Conservation (phyloP, 2,113 vertebrate genomes). For the Elephantulus edwardii region DNA sequence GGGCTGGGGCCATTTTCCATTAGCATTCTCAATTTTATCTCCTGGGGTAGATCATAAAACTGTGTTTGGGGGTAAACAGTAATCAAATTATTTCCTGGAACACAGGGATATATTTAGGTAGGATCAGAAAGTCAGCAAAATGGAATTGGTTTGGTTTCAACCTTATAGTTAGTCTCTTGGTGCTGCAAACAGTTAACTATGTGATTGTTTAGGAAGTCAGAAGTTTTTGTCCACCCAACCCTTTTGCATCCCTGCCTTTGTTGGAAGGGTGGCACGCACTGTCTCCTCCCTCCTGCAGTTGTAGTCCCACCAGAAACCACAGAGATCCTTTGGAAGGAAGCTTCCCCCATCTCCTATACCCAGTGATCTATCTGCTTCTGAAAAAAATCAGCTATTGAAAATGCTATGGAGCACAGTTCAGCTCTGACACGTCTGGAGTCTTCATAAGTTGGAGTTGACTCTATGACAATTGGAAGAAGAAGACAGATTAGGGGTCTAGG, state of each 20-base stretch:
- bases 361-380: not conserved
- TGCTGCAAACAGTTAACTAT: not conserved
- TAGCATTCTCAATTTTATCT: too few relatives aligned
- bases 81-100: too few relatives aligned
- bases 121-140: too few relatives aligned
- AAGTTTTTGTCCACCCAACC: not conserved
- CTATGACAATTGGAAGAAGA: not conserved
- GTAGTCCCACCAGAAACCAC: conserved; percentile 76
- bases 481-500: not conserved
- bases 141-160: too few relatives aligned
- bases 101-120: too few relatives aligned
- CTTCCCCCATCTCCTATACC: too few relatives aligned
- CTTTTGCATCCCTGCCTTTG: conserved; percentile 74
- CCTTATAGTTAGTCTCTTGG: not conserved
- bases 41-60: too few relatives aligned
- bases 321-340: not conserved
- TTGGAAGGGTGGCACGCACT: conserved; percentile 69
- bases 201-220: not conserved
- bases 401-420: not conserved
- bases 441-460: not conserved
- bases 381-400: not conserved
- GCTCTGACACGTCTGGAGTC: not conserved
- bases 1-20: too few relatives aligned
- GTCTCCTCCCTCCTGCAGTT: conserved; percentile 64
- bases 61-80: too few relatives aligned